phyloP scores from a whole-genome alignment of 2,113 vertebrate species.

The Steatornis caripensis region DNA sequence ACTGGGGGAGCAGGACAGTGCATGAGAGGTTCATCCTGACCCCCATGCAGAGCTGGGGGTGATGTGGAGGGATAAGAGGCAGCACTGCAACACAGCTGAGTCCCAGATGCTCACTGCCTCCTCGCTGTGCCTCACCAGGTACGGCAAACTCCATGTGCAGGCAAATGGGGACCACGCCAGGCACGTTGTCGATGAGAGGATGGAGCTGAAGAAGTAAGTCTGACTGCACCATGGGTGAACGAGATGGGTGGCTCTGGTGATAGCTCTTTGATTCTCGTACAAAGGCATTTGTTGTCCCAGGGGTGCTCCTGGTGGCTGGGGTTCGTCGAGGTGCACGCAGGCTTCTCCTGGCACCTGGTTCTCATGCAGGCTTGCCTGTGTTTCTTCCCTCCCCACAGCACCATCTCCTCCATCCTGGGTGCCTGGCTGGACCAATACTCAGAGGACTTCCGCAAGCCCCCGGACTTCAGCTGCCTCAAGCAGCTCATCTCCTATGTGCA shows the following conservation, averaged over 20 bases:
- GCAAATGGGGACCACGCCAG: conserved; percentile 76
- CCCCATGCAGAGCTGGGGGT: background rate
- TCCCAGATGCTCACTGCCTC: background rate
- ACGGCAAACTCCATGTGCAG: conserved; percentile 85
- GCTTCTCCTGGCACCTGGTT: background rate
- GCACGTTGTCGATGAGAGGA: conserved; percentile 83
- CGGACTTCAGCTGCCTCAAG: conserved; percentile 85
- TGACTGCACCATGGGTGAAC: too few relatives aligned
- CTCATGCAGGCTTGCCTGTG: background rate
- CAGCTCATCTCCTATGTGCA: conserved; percentile 90
- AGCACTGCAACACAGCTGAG: background rate
- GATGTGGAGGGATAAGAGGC: background rate
- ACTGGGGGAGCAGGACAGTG: background rate
- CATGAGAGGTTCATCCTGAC: rapidly evolving
- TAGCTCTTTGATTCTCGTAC: background rate
- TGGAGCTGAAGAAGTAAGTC: conserved; percentile 90
- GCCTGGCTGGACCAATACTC: conserved; percentile 99
- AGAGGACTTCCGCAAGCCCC: conserved; percentile 92
- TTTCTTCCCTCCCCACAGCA: conserved; percentile 62
- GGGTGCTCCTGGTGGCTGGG: background rate
- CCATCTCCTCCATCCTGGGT: conserved; percentile 94
- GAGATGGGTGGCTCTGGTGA: background rate
- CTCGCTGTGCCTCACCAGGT: conserved; percentile 70
- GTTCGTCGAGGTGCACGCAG: rapidly evolving
- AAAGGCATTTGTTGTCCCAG: background rate